phyloP scores from a whole-genome alignment of 2,113 vertebrate genomes.

The Thunnus thynnus region DNA sequence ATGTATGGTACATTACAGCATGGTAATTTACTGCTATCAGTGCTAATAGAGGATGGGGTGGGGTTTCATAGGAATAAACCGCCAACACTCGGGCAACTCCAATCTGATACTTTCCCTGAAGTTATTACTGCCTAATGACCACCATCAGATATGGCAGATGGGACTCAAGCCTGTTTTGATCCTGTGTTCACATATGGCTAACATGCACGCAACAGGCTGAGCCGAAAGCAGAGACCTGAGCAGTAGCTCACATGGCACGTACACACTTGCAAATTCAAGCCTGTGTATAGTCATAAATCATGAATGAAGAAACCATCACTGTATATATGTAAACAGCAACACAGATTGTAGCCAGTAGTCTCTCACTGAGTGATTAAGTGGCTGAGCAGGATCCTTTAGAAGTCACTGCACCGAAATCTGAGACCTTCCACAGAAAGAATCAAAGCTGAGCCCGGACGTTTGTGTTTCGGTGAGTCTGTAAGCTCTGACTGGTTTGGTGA shows the following conservation, averaged over 20 bases:
- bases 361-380: slow-evolving; percentile 18
- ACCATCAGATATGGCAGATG: slow-evolving; percentile 64
- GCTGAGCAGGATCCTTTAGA: slow-evolving; percentile 12
- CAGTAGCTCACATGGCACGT: background rate
- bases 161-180: slow-evolving; percentile 26
- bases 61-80: slow-evolving; percentile 70
- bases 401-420: slow-evolving; percentile 34
- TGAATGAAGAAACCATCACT: background rate
- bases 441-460: slow-evolving; percentile 40
- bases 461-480: slow-evolving; percentile 44
- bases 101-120: slow-evolving; percentile 64
- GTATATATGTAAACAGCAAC: background rate
- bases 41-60: slow-evolving; percentile 64
- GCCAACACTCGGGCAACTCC: slow-evolving; percentile 59
- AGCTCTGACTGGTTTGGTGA: slow-evolving; percentile 69
- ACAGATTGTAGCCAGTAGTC: background rate
- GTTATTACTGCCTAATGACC: slow-evolving; percentile 63
- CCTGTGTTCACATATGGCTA: slow-evolving; percentile 17
- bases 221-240: background rate
- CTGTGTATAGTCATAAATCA: background rate
- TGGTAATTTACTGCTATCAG: slow-evolving; percentile 71
- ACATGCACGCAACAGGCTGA: slow-evolving; percentile 40
- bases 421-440: slow-evolving; percentile 41
- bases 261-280: background rate
- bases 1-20: slow-evolving; percentile 67